phyloP scores from a whole-genome alignment of 2,113 vertebrate genomes.

The Gallinago jamesoni region DNA sequence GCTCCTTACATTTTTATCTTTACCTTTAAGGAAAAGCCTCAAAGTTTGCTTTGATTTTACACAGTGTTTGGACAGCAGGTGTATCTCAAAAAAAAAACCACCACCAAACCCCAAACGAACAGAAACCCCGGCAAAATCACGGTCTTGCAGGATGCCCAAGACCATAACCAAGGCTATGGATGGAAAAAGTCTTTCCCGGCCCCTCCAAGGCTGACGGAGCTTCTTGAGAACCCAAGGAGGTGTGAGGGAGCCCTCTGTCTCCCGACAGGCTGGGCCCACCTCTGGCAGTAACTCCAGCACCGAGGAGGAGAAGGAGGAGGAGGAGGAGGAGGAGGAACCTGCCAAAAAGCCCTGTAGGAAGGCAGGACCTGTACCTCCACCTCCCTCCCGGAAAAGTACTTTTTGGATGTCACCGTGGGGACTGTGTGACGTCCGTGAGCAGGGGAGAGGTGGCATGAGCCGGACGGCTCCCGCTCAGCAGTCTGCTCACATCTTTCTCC shows the following conservation, averaged over 20 bases:
- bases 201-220: not conserved
- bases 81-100: not conserved
- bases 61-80: not conserved
- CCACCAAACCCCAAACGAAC: accelerated
- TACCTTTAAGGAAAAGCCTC: constrained; percentile 15
- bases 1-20: constrained; percentile 27
- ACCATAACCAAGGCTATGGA: not conserved
- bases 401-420: not conserved
- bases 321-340: no score
- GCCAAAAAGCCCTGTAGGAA: not conserved
- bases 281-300: not conserved
- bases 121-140: not conserved
- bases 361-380: not conserved
- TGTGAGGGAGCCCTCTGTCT: accelerated
- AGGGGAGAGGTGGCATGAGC: not conserved
- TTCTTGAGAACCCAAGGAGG: not conserved
- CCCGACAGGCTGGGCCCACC: not conserved
- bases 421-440: accelerated
- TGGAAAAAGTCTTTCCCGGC: not conserved
- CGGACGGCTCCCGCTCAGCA: constrained; percentile 58
- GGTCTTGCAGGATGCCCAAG: not conserved
- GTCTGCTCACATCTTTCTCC: constrained; percentile 71
- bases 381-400: not conserved
- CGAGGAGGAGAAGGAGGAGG: not conserved
- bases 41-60: constrained; percentile 57